phyloP scores from a whole-genome alignment of 1,140 invertebrate genomes.

The Palaemon carinicauda region DNA sequence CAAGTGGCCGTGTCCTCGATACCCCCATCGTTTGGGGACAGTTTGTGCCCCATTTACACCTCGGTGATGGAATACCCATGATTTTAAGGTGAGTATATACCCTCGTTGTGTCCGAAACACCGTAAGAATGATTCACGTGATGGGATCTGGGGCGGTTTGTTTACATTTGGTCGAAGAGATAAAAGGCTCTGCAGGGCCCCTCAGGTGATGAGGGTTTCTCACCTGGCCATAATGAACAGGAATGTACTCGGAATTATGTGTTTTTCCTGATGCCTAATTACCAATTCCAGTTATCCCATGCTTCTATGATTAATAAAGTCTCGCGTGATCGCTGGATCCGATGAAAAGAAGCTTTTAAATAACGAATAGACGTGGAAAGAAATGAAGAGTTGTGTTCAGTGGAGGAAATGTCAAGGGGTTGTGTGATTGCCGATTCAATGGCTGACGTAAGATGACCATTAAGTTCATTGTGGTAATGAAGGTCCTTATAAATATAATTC shows the following conservation, averaged over 20 bases:
- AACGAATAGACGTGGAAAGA: not conserved
- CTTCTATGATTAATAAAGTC: too few relatives aligned
- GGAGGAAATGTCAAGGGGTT: slow-evolving; percentile 44
- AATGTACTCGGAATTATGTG: not conserved
- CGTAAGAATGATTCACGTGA: slow-evolving; percentile 28
- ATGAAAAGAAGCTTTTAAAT: not conserved
- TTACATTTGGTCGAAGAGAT: slow-evolving; percentile 28
- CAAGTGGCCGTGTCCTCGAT: slow-evolving; percentile 24
- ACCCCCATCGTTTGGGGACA: slow-evolving; percentile 16
- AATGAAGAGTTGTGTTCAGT: not conserved
- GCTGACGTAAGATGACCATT: not conserved
- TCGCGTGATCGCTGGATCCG: too few relatives aligned
- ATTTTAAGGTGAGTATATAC: slow-evolving; percentile 18
- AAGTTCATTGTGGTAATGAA: not conserved
- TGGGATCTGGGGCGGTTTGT: slow-evolving; percentile 32
- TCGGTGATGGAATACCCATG: not conserved
- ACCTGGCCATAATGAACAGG: slow-evolving; percentile 10
- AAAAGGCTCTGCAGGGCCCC: not conserved
- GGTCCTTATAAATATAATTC: too few relatives aligned
- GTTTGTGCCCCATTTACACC: slow-evolving; percentile 27
- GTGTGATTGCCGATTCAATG: slow-evolving; percentile 20
- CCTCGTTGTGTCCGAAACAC: not conserved
- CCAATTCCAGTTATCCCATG: too few relatives aligned
- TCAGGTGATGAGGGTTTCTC: slow-evolving; percentile 24
- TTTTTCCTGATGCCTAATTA: too few relatives aligned